phyloP scores from a whole-genome alignment of 2,113 vertebrate genomes.

The mouse (Mus musculus) region GRCm39 chr7:34875501-34876000 shows the following conservation, averaged over 20 bases:
- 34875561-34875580: not conserved
- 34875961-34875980: not conserved
- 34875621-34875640: too few relatives aligned
- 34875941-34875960: not conserved
- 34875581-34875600: not conserved
- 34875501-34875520: not conserved
- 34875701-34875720: not conserved
- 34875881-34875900: not conserved
- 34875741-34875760: not conserved
- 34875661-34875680: not conserved
- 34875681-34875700: not conserved
- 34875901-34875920: too few relatives aligned
- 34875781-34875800: not conserved
- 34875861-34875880: not conserved
- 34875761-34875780: not conserved
- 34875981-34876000: not conserved
- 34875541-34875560: not conserved
- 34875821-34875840: too few relatives aligned
- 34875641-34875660: too few relatives aligned
- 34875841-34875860: not conserved
- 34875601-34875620: fast-evolving
- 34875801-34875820: not conserved
- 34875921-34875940: not conserved
- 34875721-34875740: not conserved
- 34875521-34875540: not conserved